Conservation (phyloP, 1,140 invertebrate species). For the Leptinotarsa undecemlineata region DNA sequence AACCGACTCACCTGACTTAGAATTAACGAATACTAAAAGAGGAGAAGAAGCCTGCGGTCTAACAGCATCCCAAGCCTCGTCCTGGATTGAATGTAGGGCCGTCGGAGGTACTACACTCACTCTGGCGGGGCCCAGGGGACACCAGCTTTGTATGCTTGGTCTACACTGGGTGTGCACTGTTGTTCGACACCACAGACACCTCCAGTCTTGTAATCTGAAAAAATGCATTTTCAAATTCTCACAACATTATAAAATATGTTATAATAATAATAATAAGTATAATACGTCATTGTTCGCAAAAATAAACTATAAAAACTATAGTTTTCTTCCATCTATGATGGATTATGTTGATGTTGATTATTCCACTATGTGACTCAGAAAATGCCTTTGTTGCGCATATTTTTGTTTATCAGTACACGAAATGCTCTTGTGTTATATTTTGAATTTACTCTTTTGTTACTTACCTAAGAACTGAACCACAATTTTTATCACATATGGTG, state of each 20-base stretch:
- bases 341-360: too few relatives aligned
- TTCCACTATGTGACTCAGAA: too few relatives aligned
- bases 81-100: slow-evolving; percentile 85
- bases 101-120: slow-evolving; percentile 93
- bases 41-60: slow-evolving; percentile 75
- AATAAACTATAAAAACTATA: too few relatives aligned
- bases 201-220: slow-evolving; percentile 88
- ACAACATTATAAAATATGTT: too few relatives aligned
- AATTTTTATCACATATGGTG: slow-evolving; percentile 92
- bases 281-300: too few relatives aligned
- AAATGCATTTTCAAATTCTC: not conserved
- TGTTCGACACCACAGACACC: slow-evolving; percentile 93
- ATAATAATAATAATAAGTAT: too few relatives aligned
- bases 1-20: slow-evolving; percentile 73
- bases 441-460: slow-evolving; percentile 12
- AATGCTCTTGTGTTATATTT: too few relatives aligned
- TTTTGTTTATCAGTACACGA: too few relatives aligned
- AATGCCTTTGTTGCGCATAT: too few relatives aligned
- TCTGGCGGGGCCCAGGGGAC: slow-evolving; percentile 82
- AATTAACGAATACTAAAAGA: slow-evolving; percentile 94
- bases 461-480: slow-evolving; percentile 90
- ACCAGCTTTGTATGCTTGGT: slow-evolving; percentile 71
- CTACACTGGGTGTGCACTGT: slow-evolving; percentile 89
- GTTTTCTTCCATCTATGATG: too few relatives aligned
- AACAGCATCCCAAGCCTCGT: slow-evolving; percentile 88